phyloP scores from a whole-genome alignment of 2,888 invertebrate species.

The Tortrix viridana region DNA sequence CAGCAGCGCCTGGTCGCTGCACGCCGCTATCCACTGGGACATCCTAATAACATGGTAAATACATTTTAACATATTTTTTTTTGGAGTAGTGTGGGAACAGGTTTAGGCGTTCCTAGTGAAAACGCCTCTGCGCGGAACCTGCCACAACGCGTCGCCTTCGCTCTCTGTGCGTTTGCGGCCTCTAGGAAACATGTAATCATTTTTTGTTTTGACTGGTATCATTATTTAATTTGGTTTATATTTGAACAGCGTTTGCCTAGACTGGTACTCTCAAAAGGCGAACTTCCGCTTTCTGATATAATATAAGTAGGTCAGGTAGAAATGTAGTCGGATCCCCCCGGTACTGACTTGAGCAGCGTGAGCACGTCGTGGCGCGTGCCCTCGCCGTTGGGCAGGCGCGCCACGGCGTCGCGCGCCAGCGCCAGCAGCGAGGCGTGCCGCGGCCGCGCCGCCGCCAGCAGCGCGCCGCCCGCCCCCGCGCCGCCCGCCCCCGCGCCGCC shows the following conservation, averaged over 20 bases:
- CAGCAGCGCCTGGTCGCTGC: conserved; percentile 87
- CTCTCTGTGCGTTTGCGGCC: no score
- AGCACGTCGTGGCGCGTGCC: conserved; percentile 96
- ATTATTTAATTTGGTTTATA: no score
- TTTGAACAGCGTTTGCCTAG: no score
- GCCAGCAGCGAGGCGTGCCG: neutral
- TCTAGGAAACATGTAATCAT: no score
- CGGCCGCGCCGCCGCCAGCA: conserved; percentile 73
- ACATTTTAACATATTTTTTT: neutral
- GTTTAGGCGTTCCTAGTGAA: no score
- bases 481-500: conserved; percentile 90
- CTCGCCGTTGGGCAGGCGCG: conserved; percentile 96
- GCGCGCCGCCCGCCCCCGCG: conserved; percentile 87
- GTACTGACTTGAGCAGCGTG: conserved; percentile 53
- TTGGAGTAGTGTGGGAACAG: neutral
- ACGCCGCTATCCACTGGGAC: conserved; percentile 84
- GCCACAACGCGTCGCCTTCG: no score
- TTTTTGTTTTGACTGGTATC: no score
- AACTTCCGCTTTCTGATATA: no score
- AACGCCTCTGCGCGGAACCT: no score
- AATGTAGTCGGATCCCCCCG: no score
- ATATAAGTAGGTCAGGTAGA: no score
- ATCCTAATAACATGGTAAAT: conserved; percentile 63
- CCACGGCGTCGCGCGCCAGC: conserved; percentile 87
- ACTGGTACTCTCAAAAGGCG: no score